Conservation (phyloP, 1,140 invertebrate genomes). For the Cheumatopsyche charites region DNA sequence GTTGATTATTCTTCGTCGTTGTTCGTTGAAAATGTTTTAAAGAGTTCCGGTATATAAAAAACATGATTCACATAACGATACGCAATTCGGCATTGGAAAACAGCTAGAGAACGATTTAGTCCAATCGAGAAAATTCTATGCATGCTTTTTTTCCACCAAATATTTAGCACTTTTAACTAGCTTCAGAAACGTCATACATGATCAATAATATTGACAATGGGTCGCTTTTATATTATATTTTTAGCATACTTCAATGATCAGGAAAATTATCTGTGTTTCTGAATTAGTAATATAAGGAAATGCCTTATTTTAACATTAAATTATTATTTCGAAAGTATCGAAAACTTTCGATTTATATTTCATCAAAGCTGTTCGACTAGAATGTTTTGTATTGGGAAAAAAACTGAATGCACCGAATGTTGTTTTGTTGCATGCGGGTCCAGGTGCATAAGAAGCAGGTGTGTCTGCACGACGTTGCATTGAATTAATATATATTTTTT, state of each 20-base stretch:
- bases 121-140: not conserved
- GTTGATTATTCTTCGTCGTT: not conserved
- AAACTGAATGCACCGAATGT: not conserved
- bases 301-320: not conserved
- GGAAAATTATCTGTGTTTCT: not conserved
- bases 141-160: too few relatives aligned
- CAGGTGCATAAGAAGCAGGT: not conserved
- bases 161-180: too few relatives aligned
- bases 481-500: not conserved
- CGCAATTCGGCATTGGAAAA: slow-evolving; percentile 2
- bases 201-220: not conserved
- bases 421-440: not conserved
- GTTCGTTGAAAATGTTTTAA: too few relatives aligned
- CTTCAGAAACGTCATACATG: not conserved
- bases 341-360: too few relatives aligned
- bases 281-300: not conserved
- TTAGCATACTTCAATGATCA: not conserved
- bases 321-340: too few relatives aligned
- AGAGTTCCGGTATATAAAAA: not conserved
- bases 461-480: not conserved
- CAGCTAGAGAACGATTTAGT: not conserved
- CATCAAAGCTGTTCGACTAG: too few relatives aligned
- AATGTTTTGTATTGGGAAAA: not conserved
- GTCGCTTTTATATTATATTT: not conserved
- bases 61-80: slow-evolving; percentile 4